These are phyloP conservation scores for Neoascia interrupta DNA, from an alignment of 2,888 invertebrate species.

Conservation along the genomic window DNA sequence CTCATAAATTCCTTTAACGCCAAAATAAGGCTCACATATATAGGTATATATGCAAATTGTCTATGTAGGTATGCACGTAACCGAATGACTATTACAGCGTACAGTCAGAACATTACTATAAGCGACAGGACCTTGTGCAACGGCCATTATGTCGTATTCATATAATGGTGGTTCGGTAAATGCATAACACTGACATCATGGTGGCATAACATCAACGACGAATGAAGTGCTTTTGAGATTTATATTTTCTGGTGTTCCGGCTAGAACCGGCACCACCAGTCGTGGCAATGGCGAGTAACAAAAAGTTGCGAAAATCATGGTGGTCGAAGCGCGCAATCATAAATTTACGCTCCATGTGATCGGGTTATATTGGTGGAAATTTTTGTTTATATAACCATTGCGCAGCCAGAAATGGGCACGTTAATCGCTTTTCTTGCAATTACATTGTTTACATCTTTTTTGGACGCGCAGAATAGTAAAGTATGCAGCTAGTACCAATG, in stretches of 20 bases:
- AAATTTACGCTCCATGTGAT: conserved; percentile 30
- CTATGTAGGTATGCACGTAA: no score
- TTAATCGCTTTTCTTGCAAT: conserved; percentile 10
- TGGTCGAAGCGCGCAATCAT: conserved; percentile 22
- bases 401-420: neutral
- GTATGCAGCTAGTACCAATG: no score
- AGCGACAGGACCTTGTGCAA: conserved; percentile 35
- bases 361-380: conserved; percentile 5
- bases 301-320: conserved; percentile 33
- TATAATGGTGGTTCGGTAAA: conserved; percentile 6
- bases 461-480: no score
- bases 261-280: neutral
- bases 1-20: conserved; percentile 52
- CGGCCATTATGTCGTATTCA: conserved; percentile 29
- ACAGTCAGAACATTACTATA: conserved; percentile 14
- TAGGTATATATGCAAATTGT: no score
- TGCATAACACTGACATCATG: conserved; percentile 6
- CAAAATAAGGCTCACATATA: conserved; percentile 34
- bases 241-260: conserved; percentile 22
- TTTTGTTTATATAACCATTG: neutral
- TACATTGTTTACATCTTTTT: no score
- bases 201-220: conserved; percentile 25
- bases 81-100: conserved; percentile 26
- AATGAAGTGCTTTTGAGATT: conserved; percentile 50
- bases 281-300: neutral